A percentile compares a stretch with the other conserved stretches of the same genome.
Conservation (phyloP, 2,888 invertebrate species). For the Lithophane semibrunnea region DNA sequence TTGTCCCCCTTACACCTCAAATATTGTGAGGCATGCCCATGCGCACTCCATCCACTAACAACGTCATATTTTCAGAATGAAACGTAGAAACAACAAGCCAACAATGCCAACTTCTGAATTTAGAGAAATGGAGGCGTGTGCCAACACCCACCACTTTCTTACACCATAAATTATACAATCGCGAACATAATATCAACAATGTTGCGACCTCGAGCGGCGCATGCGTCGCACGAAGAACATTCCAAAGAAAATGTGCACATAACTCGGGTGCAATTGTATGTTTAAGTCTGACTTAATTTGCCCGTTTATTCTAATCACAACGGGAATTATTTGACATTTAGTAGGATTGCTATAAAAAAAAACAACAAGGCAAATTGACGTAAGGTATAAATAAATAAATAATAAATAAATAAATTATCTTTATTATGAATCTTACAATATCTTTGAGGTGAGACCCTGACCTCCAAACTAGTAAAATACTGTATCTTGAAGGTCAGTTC, state of each 20-base stretch:
- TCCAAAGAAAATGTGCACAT: slow-evolving; percentile 30
- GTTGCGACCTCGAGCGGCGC: slow-evolving; percentile 24
- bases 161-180: slow-evolving; percentile 26
- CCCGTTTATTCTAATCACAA: not conserved
- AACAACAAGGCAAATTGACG: not conserved
- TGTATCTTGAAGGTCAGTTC: no score
- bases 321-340: not conserved
- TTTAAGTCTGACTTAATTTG: not conserved
- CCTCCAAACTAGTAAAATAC: no score
- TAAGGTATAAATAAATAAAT: not conserved
- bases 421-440: no score
- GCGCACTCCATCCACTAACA: not conserved
- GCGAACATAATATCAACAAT: slow-evolving; percentile 37
- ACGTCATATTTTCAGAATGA: not conserved
- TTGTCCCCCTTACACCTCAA: not conserved
- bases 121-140: slow-evolving; percentile 24
- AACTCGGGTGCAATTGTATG: slow-evolving; percentile 18
- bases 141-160: slow-evolving; percentile 36
- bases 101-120: slow-evolving; percentile 20
- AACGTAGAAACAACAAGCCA: slow-evolving; percentile 1
- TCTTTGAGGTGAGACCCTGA: no score
- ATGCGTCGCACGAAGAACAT: slow-evolving; percentile 8
- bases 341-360: not conserved
- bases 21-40: not conserved
- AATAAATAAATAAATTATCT: no score